Evolutionary conservation across 2,113 vertebrate species (phyloP).

Genomic region (Urocitellus parryii): DNA sequence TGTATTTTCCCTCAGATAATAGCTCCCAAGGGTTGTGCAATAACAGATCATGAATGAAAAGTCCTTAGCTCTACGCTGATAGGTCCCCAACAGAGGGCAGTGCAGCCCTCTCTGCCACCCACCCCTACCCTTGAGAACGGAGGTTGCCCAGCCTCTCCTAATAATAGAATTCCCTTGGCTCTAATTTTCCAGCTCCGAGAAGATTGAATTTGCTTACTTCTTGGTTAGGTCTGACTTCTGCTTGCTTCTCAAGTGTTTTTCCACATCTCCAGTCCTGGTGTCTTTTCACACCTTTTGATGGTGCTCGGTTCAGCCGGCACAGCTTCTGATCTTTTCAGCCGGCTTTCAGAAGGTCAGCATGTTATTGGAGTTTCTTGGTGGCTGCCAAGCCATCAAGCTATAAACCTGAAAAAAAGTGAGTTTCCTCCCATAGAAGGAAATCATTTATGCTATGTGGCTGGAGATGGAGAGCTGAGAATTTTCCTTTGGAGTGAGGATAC

Average conservation of each 20-base stretch:
- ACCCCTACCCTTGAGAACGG: background rate
- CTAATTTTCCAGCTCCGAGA: constrained; percentile 52
- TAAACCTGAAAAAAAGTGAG: background rate
- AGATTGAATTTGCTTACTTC: background rate
- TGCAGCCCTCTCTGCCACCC: background rate
- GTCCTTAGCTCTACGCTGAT: background rate
- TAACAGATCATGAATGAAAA: background rate
- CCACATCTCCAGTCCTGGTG: background rate
- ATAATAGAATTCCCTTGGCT: constrained; percentile 44
- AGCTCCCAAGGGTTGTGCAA: background rate
- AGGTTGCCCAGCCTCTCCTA: background rate
- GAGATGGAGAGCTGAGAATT: constrained; percentile 14
- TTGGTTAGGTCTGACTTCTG: background rate
- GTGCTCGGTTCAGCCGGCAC: background rate
- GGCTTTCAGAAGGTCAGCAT: background rate
- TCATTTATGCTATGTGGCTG: background rate
- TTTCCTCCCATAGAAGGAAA: constrained; percentile 51
- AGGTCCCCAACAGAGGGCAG: constrained; percentile 14
- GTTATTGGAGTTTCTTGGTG: background rate
- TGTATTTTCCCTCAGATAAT: background rate
- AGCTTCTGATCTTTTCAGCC: background rate
- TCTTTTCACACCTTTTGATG: background rate
- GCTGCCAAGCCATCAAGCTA: constrained; percentile 8
- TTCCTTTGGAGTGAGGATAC: background rate
- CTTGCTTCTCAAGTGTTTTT: background rate